A percentile compares a stretch with the other conserved stretches of the same genome.
Evolutionary conservation across 2,888 invertebrate species (phyloP).

Genomic region (Omphaloscelis lunosa): DNA sequence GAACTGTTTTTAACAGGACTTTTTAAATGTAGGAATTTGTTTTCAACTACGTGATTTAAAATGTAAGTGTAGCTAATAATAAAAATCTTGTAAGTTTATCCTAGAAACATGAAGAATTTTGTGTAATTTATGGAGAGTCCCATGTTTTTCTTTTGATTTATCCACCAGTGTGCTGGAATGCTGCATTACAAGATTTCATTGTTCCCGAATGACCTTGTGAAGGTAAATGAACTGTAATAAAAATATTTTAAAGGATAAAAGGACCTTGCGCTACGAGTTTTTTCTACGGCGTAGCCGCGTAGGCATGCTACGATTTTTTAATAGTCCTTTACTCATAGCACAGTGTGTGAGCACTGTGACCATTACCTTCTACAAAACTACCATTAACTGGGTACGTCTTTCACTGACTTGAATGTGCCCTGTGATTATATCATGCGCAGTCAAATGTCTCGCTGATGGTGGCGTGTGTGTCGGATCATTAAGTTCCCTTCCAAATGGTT

Average conservation of each 20-base stretch:
- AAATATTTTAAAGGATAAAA: constrained; percentile 7
- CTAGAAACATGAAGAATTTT: background rate
- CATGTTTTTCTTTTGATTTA: constrained; percentile 5
- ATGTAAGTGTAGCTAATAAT: background rate
- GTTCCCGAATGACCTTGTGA: constrained; percentile 13
- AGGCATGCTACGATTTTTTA: constrained; percentile 9
- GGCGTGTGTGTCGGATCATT: no score
- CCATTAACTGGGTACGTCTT: no score
- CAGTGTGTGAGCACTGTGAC: no score
- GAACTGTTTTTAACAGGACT: constrained; percentile 22
- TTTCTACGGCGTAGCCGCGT: constrained; percentile 9
- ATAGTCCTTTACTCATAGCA: background rate
- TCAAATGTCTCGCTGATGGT: no score
- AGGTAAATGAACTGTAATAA: constrained; percentile 32
- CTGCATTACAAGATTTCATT: constrained; percentile 5
- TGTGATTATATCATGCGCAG: no score
- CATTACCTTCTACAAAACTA: no score
- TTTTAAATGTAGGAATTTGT: constrained; percentile 2
- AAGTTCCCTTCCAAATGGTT: no score
- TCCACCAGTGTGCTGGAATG: constrained; percentile 16
- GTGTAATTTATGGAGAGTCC: background rate
- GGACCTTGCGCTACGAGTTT: background rate
- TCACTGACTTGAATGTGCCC: no score
- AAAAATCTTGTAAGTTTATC: no score
- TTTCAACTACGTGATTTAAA: background rate